These are phyloP conservation scores for Glaucopsyche alexis DNA, from an alignment of 2,888 invertebrate genomes.

Conservation along the genomic window DNA sequence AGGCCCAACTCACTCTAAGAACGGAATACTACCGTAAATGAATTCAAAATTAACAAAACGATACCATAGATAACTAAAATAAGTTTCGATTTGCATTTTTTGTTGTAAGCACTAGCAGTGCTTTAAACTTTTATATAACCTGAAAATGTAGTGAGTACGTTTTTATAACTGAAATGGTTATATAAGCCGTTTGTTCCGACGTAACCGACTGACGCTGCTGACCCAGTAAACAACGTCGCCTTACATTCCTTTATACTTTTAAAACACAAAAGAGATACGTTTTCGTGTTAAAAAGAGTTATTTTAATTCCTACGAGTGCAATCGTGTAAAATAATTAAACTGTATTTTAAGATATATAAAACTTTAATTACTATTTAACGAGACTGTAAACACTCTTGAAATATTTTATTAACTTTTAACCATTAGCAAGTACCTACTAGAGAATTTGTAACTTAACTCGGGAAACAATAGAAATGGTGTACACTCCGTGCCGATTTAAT, in stretches of 20 bases:
- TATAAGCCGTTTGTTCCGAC: background rate
- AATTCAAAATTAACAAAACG: too few relatives aligned
- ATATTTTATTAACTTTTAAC: too few relatives aligned
- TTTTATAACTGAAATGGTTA: constrained; percentile 5
- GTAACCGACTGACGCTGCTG: background rate
- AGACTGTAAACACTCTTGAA: background rate
- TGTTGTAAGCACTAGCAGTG: too few relatives aligned
- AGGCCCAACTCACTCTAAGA: too few relatives aligned
- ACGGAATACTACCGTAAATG: too few relatives aligned
- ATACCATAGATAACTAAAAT: too few relatives aligned
- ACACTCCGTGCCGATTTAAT: too few relatives aligned
- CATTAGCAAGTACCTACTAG: too few relatives aligned
- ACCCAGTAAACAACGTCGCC: background rate
- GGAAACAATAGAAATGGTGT: too few relatives aligned
- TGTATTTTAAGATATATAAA: background rate
- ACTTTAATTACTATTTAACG: background rate
- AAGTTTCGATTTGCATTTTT: too few relatives aligned
- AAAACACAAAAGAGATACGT: background rate
- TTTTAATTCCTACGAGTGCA: background rate
- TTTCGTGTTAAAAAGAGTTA: constrained; percentile 1
- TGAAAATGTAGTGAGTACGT: background rate
- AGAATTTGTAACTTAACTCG: too few relatives aligned
- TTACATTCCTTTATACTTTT: constrained; percentile 10
- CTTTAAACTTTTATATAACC: background rate
- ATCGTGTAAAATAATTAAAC: background rate